Percentiles rank a stretch among this genome's conserved stretches.
phyloP scores from a whole-genome alignment of 2,888 invertebrate genomes.

The Torymus texanus region DNA sequence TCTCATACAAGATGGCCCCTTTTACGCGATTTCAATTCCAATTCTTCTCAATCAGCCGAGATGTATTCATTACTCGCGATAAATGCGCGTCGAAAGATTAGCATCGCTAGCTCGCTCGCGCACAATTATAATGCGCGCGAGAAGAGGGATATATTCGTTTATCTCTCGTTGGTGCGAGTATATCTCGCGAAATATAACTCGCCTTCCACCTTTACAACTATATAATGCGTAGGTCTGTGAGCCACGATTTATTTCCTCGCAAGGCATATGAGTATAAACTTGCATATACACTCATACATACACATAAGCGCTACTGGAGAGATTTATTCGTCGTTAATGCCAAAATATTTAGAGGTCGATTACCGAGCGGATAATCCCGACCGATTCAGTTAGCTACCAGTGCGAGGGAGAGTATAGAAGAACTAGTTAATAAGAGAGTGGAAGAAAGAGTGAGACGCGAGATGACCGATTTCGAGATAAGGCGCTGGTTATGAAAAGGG shows the following conservation, averaged over 20 bases:
- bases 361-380: conserved; percentile 60
- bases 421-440: not conserved
- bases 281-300: too few relatives aligned
- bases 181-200: conserved; percentile 51
- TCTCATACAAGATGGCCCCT: too few relatives aligned
- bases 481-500: not conserved
- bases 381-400: conserved; percentile 60
- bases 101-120: too few relatives aligned
- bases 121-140: not conserved
- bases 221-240: not conserved
- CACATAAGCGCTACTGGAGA: conserved; percentile 1
- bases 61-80: conserved; percentile 24
- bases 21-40: conserved; percentile 22
- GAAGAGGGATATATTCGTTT: conserved; percentile 10
- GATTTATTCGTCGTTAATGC: conserved; percentile 48
- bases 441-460: not conserved
- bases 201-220: too few relatives aligned
- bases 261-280: too few relatives aligned
- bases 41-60: conserved; percentile 26
- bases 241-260: not conserved
- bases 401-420: not conserved
- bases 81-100: too few relatives aligned
- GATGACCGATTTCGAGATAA: conserved; percentile 18
- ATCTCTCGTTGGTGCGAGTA: conserved; percentile 60
- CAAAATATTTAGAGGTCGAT: conserved; percentile 68